Base-by-base conservation (phyloP, 2,797 vertebrate species). In the Protosalanx chinensis region DNA sequence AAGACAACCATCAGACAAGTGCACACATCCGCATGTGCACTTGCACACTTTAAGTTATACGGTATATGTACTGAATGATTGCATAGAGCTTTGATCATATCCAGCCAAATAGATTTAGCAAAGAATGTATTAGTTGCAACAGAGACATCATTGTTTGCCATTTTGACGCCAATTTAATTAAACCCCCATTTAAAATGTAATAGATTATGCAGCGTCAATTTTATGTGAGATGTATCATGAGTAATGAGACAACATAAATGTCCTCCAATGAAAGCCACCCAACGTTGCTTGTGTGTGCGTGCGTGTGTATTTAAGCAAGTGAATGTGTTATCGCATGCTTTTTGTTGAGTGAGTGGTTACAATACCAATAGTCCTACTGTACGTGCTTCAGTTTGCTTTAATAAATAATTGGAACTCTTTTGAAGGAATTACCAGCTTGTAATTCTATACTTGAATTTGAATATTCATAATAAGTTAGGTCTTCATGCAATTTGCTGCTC, bases 91-190 rank as follows among this genome's bases (percentile, higher is more conserved):
- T 95, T 12, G 37, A 46, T 46, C 94, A 96, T 96, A 97, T 97
- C 96, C 97, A 98, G 96, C 95, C 97, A 97, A 95, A 96, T 97
- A 96, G 96, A 98, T 97, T 98, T 95, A 93, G 93, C 91, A 87
- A 93, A 95, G 94, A 96, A 97, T 97, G 97, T 97, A 96, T 97
- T 98, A 97, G 98, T 97, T 97, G 93, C 93, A 94, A 95, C 93
- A 94, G 94, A 96, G 94, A 94, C 95, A 93, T 96, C 95, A 94
- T 96, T 96, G 96, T 95, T 95, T 94, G 94, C 95, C 94, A 93
- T 96, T 96, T 96, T 97, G 95, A 97, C 94, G 95, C 93, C 90
- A 93, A 94, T 96, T 98, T 95, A 96, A 93, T 96, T 91, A 93
- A 94, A 96, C 95, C 94, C 91, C 94, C 95, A 94, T 96, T 97